Percentiles rank a stretch among this genome's conserved stretches.
Evolutionary conservation across 2,888 invertebrate species (phyloP).

Genomic region (Drosophila leonis): DNA sequence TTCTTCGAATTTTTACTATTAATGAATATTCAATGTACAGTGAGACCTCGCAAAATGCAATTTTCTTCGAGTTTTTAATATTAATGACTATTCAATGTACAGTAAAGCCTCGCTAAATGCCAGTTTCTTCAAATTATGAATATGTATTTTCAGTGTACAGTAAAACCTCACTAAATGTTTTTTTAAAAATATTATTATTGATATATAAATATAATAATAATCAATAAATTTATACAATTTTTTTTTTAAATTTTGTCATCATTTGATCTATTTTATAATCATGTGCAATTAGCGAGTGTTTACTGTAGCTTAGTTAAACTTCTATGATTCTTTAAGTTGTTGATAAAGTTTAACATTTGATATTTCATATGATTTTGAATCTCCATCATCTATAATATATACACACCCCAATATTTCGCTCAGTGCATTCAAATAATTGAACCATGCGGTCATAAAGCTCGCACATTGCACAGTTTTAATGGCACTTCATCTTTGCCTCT

Average conservation of each 20-base stretch:
- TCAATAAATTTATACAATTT: too few species aligned
- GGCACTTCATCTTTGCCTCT: slow-evolving; percentile 5
- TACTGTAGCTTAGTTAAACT: not conserved
- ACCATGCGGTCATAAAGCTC: slow-evolving; percentile 4
- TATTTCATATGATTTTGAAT: not conserved
- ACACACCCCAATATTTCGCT: not conserved
- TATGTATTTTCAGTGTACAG: not conserved
- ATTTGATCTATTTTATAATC: not conserved
- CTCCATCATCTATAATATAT: not conserved
- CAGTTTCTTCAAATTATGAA: not conserved
- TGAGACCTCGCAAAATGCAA: not conserved
- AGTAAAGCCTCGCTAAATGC: not conserved
- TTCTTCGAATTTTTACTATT: too few species aligned
- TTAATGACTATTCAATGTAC: not conserved
- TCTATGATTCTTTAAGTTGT: not conserved
- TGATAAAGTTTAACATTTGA: not conserved
- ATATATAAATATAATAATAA: too few species aligned
- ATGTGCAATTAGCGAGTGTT: not conserved
- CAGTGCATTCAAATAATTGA: slow-evolving; percentile 12
- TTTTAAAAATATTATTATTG: not conserved
- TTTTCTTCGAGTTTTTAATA: not conserved
- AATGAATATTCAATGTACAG: not conserved
- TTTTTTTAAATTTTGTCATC: not conserved
- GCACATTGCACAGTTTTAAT: slow-evolving; percentile 10
- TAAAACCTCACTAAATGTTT: not conserved